Evolutionary conservation across 2,888 invertebrate species (phyloP), one percentile per base, ranked within the genome.

Genomic region (Tholera decimalis): DNA sequence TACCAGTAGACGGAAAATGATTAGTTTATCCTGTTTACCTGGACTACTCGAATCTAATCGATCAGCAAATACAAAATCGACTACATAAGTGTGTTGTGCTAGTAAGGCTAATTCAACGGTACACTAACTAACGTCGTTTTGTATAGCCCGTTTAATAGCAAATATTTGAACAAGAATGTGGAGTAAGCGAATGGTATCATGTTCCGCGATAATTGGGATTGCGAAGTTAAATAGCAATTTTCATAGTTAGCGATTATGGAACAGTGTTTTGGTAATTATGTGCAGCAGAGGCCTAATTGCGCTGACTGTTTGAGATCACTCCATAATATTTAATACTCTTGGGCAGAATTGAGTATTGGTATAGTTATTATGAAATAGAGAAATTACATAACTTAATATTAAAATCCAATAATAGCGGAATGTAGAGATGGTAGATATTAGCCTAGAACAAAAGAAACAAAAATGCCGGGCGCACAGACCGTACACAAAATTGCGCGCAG

Each of bases 151-250:
- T 69, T 64, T 61, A 50, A 56, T 47, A 41, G 75, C 58, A 62
- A 65, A 74, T 79, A 79, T 79, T 77, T 77, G 46, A 69, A 69
- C 64, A 69, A 75, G 79, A 74, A 79, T 79, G 75, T 79, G 37
- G 61, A 75, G 61, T 68, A 61, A 46, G 58, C 69, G 53, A 65
- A 58, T 65, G n/a, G 51, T 64, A 60, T 73, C 57, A 74, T 57
- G 68, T 63, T 50, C 54, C 28, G 59, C 60, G 60, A 79, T 79
- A 79, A 79, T 79, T 76, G 62, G 57, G 37, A 73, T 74, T 79
- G 62, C 50, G n/a, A 54, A 63, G 35, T 61, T 64, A 64, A 73
- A 74, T 53, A 37, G 49, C 54, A 44, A 64, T 74, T 74, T 73
- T 63, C 54, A 67, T 61, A 57, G 56, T 60, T 61, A 44, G 20